Evolutionary conservation across 37 sponge, comb jelly and placozoan genomes (phyloP), one percentile per base, ranked within the genome.

Genomic region (Haliclona indistincta): DNA sequence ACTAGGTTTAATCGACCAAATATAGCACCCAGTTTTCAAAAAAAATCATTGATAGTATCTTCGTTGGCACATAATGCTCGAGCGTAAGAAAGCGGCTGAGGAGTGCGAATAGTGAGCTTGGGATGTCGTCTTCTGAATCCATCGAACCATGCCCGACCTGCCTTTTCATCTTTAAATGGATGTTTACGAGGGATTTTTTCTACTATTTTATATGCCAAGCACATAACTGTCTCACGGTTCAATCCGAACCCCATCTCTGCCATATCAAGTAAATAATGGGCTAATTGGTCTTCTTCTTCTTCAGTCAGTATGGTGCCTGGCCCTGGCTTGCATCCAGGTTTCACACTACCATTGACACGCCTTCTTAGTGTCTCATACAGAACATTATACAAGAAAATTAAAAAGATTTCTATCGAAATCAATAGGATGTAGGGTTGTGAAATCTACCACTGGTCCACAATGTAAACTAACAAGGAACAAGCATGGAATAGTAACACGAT

Each of bases 141-240:
- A 1, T 75, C 77, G 33, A 75, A 83, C 84, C 76, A 83, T 6
- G 62, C 75, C 54, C 58, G 56, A 6, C 83, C 83, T 42, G 75
- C 75, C 40, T 66, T 54, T 52, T 66, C 54, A 15, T 55, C 51
- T 41, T 10, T 70, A 55, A 56, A 54, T 17, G 71, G 71, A 45
- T 70, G 71, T 70, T 42, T 22, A 42, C 71, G 45, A 33, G 37
- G 39, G 42, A 30, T 60, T 55, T 38, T 42, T 4, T 70, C 71
- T 26, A 45, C 71, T 19, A 70, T 45, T 42, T n/a, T 45, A 29
- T 42, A 70, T 4, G 52, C 71, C 15, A 70, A 30, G 28, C 71
- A 29, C 28, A 70, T 42, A 26, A 41, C 71, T 23, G 25, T 29
- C 20, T 70, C 44, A 23, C 47, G 25, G n/a, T 25, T 45, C 41